Evolutionary conservation across 2,797 vertebrate species (phyloP).

Genomic region (Mycteria americana): DNA sequence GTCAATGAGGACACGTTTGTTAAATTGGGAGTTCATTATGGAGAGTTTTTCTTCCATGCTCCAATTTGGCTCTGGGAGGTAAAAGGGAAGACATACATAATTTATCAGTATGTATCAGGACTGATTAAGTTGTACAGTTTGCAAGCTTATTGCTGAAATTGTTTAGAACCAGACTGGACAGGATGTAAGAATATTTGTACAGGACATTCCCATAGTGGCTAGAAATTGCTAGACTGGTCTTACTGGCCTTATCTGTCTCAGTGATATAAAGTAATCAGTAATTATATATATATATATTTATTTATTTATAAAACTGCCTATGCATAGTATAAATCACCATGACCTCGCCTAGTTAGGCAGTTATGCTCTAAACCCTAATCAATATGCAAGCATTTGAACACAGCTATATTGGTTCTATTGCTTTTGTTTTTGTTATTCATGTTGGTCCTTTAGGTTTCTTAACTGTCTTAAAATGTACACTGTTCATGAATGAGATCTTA

Average conservation of each 20-base stretch:
- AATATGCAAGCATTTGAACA: neutral
- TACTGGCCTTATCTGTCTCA: neutral
- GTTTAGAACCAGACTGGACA: neutral
- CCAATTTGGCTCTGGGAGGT: constrained; percentile 82
- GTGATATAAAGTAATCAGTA: neutral
- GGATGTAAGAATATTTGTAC: neutral
- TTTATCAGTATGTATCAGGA: neutral
- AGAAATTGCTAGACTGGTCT: neutral
- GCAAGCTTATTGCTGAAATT: neutral
- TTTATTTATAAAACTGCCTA: neutral
- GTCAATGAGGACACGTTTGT: constrained; percentile 89
- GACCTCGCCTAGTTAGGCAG: neutral
- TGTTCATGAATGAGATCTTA: neutral
- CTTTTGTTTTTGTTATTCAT: neutral
- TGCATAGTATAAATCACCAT: neutral
- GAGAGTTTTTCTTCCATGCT: constrained; percentile 89
- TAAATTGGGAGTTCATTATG: constrained; percentile 84
- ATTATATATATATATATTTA: too few relatives aligned
- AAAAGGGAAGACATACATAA: neutral
- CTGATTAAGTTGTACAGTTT: neutral
- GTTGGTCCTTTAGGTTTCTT: neutral
- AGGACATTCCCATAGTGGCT: neutral
- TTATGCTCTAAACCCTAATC: neutral
- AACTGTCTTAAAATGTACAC: neutral
- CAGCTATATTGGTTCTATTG: neutral